Evolutionary conservation across 2,797 vertebrate genomes (phyloP), one percentile per base, ranked within the genome.

Genomic region (Cynodonichthys magdalenae): DNA sequence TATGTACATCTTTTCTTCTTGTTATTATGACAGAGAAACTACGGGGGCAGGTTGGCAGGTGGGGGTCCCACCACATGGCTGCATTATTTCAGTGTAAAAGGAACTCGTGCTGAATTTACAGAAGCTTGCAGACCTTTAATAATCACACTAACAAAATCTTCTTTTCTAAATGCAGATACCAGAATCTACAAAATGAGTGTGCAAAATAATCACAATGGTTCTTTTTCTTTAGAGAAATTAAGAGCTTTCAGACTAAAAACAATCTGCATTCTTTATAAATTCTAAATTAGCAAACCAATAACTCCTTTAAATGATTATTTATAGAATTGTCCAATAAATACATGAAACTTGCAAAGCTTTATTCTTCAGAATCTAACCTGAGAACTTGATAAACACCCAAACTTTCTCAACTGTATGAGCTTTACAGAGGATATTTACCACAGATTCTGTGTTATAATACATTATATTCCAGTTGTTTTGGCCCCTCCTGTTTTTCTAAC

Each of bases 1-100:
- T 92, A 83, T 82, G 18, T 89, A 90, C 85, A 92, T 85, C 77
- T 84, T 75, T 77, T 10, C 31, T 8, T 53, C 84, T 53, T 71
- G 66, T 76, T 74, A 75, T 68, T 86, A 77, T 75, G 81, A 81
- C 84, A 86, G 78, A 69, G 75, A 76, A 84, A 79, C 75, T 76
- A 80, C 81, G 82, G 82, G 78, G 75, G 78, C 57, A 65, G 61
- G 78, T 78, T 63, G 29, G 71, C 41, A 20, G 39, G 57, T 54
- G 66, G 77, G 53, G 39, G 67, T 61, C 67, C 54, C 56, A 39
- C 61, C 75, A 77, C 76, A 74, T 28, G 68, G 61, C 53, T 54
- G 39, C 63, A 41, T 67, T 53, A 10, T 73, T 59, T 74, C 71
- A 63, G 34, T 58, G 59, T 44, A 55, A 76, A 78, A 71, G 28